phyloP scores from a whole-genome alignment of 2,888 invertebrate genomes.

The Luperina testacea region DNA sequence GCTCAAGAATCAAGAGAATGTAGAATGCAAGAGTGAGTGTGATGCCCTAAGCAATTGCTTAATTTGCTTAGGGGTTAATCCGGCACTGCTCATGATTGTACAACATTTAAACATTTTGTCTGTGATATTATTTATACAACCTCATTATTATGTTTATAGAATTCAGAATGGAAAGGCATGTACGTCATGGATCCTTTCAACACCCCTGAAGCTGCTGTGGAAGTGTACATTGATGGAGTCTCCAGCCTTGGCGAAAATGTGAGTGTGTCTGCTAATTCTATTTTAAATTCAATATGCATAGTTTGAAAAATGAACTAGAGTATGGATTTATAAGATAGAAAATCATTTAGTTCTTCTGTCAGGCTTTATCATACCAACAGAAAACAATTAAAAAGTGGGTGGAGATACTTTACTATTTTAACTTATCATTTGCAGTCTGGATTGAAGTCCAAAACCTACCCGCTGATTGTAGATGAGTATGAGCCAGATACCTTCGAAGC shows the following conservation, averaged over 20 bases:
- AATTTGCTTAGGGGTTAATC: too few relatives aligned
- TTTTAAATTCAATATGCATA: neutral
- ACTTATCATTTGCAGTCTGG: constrained; percentile 73
- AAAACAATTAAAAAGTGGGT: neutral
- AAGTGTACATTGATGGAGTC: constrained; percentile 93
- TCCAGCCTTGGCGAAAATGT: constrained; percentile 86
- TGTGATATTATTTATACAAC: neutral
- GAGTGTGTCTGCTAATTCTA: constrained; percentile 66
- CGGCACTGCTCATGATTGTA: neutral
- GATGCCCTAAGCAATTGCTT: too few relatives aligned
- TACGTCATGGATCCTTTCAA: constrained; percentile 92
- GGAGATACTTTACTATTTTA: neutral
- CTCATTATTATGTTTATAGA: constrained; percentile 76
- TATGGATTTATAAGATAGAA: neutral
- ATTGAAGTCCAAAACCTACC: constrained; percentile 88
- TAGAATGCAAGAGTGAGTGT: too few relatives aligned
- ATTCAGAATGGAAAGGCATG: constrained; percentile 93
- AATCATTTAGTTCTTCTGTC: neutral
- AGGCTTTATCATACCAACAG: neutral
- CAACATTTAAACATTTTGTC: neutral
- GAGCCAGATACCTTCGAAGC: constrained; percentile 91
- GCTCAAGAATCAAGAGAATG: too few relatives aligned
- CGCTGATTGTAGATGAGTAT: constrained; percentile 91
- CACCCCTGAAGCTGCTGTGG: constrained; percentile 93
- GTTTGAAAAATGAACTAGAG: neutral